A percentile compares a stretch with the other conserved stretches of the same genome.
phyloP scores from a whole-genome alignment of 2,113 vertebrate genomes.

The Passer domesticus region DNA sequence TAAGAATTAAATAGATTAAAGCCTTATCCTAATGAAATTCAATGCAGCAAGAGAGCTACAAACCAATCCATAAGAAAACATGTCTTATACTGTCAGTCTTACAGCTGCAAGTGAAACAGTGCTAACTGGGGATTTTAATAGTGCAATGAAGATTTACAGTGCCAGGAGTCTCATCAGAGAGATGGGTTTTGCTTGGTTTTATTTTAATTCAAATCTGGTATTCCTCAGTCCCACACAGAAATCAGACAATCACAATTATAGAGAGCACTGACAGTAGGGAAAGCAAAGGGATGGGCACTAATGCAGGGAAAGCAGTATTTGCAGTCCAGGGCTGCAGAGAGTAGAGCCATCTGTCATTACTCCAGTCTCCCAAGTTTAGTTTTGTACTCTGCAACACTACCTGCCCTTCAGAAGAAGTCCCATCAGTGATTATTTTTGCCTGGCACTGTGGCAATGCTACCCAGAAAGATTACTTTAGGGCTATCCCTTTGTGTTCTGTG shows the following conservation, averaged over 20 bases:
- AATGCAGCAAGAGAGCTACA: background rate
- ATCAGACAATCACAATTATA: background rate
- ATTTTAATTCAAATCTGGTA: background rate
- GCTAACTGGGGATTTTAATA: background rate
- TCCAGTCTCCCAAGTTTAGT: background rate
- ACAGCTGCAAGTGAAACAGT: background rate
- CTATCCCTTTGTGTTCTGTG: background rate
- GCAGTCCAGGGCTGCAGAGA: background rate
- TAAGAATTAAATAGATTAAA: background rate
- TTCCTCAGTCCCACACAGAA: background rate
- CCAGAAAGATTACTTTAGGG: background rate
- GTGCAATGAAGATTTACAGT: background rate
- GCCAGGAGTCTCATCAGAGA: background rate
- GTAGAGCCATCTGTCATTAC: background rate
- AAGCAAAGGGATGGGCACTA: background rate
- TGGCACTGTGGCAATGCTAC: background rate
- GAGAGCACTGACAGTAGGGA: background rate
- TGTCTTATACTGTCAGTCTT: background rate
- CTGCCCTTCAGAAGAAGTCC: background rate
- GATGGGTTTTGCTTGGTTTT: background rate
- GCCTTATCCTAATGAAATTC: background rate
- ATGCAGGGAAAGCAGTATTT: background rate
- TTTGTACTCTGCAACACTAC: background rate
- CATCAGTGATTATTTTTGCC: background rate
- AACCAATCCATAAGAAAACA: background rate